These are phyloP conservation scores for Globodera ellingtonae DNA, from an alignment of 1,140 invertebrate genomes.

Conservation along the genomic window DNA sequence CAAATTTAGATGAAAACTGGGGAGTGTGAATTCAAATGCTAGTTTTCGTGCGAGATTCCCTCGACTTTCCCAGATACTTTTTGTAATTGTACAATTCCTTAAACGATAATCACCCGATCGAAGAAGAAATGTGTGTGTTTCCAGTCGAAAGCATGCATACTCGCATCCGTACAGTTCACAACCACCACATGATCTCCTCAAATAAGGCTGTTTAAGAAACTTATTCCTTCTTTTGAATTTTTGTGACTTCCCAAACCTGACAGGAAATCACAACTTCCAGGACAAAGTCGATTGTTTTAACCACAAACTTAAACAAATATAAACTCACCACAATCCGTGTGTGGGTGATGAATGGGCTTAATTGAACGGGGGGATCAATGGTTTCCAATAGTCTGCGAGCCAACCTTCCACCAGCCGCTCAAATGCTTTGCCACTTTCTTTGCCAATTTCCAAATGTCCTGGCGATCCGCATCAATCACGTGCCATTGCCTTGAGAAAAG, in stretches of 20 bases:
- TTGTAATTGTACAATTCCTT: no score
- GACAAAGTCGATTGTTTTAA: no score
- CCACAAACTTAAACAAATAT: not conserved
- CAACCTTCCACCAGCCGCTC: conserved; percentile 49
- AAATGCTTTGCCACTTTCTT: conserved; percentile 60
- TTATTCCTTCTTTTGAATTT: no score
- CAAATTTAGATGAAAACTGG: no score
- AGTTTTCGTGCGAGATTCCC: no score
- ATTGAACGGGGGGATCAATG: not conserved
- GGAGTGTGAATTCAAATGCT: no score
- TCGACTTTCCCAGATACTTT: no score
- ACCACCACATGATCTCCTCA: conserved; percentile 61
- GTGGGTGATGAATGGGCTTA: conserved; percentile 60
- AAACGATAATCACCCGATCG: conserved; percentile 44
- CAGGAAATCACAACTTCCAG: no score
- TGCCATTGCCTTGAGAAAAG: conserved; percentile 60
- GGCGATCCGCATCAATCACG: conserved; percentile 58
- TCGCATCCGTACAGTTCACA: conserved; percentile 60
- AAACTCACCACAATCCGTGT: conserved; percentile 58
- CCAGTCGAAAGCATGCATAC: conserved; percentile 65
- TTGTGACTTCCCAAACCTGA: no score
- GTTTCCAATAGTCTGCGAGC: no score
- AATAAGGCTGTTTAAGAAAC: no score
- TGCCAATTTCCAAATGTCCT: conserved; percentile 54
- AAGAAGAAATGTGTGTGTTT: conserved; percentile 61